These are phyloP conservation scores for Hippasteria phrygiana DNA, from an alignment of 53 echinoderm and acorn worm species.

Conservation along the genomic window DNA sequence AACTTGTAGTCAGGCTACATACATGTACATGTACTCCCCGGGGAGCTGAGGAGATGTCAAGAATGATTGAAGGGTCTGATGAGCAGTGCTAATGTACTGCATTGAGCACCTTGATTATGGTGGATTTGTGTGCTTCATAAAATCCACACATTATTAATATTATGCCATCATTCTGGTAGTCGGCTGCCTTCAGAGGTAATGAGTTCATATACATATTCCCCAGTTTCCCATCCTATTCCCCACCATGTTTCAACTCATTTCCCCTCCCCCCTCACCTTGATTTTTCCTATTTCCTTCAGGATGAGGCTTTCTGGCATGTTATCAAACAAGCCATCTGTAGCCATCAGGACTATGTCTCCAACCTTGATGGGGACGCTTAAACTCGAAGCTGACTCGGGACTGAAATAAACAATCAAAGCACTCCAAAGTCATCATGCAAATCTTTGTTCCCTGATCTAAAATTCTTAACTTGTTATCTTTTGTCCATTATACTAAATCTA, in stretches of 20 bases:
- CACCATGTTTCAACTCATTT: not conserved
- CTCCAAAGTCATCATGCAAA: not conserved
- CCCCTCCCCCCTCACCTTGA: constrained; percentile 97
- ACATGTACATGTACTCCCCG: too few relatives aligned
- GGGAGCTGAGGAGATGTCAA: too few relatives aligned
- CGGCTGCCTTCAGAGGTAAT: too few relatives aligned
- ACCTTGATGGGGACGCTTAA: constrained; percentile 80
- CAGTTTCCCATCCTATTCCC: not conserved
- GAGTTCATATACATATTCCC: too few relatives aligned
- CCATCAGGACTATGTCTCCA: constrained; percentile 92
- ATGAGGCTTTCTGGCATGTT: constrained; percentile 97
- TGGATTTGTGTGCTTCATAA: too few relatives aligned
- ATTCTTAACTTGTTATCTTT: not conserved
- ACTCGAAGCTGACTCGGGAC: constrained; percentile 98
- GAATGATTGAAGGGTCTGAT: too few relatives aligned
- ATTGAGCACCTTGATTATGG: too few relatives aligned
- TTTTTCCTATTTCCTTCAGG: constrained; percentile 87
- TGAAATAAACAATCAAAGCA: constrained; percentile 27
- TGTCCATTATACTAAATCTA: too few relatives aligned
- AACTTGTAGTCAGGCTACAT: too few relatives aligned
- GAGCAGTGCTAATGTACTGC: too few relatives aligned
- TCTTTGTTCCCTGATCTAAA: not conserved
- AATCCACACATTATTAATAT: too few relatives aligned
- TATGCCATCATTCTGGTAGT: too few relatives aligned
- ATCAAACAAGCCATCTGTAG: constrained; percentile 98